Evolutionary conservation across 2,797 vertebrate genomes (phyloP), one percentile per base, ranked within the genome.

Genomic region (Aulostomus chinensis): DNA sequence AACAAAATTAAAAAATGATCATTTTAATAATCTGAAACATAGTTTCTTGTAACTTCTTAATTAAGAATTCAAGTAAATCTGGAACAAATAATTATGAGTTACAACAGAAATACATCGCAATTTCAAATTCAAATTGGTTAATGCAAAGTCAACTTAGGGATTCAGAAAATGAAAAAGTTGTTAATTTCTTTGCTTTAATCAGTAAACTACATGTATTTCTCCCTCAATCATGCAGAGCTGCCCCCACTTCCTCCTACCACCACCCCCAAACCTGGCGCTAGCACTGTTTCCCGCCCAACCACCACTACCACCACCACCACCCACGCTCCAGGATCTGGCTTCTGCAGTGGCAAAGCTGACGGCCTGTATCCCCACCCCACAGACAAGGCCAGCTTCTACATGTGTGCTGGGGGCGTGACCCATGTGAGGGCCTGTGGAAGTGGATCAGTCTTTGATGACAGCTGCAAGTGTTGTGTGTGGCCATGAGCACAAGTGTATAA

Each of bases 401-500:
- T 30, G 21, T 87, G 85, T 0, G 25, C 50, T 1, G 56, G 51
- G 20, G 78, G 78, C 5, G 11, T 38, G 12, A 84, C 78, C 38
- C 25, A 77, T 6, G 0, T 59, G 8, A 45, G 4, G 0, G 0
- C 0, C 0, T 85, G 85, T 4, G 57, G 35, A 4, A 0, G 0
- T 1, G 74, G 79, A 14, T 20, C 70, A 0, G 4, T 85, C 17
- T 87, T 47, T 8, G 10, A 72, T 14, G 32, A 67, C 2, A 22
- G 24, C 16, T 85, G 76, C 73, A 78, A 67, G 52, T 79, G 78
- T 53, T 86, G 84, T 11, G 10, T 4, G 10, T 86, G 82, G 82
- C 80, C 76, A 10, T 73, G 52, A 84, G 35, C 9, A 7, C 22
- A 2, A 16, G 10, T 29, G 24, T 9, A 10, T 1, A 17, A 41